Conservation (phyloP, 2,113 vertebrate genomes). For the Dasyornis broadbenti region DNA sequence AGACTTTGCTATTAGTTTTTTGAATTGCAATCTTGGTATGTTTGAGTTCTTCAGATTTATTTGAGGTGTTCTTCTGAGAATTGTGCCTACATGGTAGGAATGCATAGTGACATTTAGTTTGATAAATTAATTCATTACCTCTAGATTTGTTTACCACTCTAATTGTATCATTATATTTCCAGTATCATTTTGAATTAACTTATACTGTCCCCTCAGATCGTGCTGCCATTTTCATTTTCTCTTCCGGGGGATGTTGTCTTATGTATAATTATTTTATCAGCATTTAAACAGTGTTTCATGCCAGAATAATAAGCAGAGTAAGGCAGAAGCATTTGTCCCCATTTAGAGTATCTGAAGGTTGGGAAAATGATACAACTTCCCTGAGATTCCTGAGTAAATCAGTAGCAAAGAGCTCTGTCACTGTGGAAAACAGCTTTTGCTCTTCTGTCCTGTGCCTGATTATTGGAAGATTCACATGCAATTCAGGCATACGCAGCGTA, state of each 20-base stretch:
- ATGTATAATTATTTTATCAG: conserved; percentile 4
- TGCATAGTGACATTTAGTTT: conserved; percentile 3
- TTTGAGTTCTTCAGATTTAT: neutral
- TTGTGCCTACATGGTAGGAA: neutral
- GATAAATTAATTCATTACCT: conserved; percentile 14
- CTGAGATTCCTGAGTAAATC: neutral
- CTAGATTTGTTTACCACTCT: conserved; percentile 16
- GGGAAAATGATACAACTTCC: neutral
- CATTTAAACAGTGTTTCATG: neutral
- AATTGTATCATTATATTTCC: conserved; percentile 9
- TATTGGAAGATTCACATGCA: neutral
- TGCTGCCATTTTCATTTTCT: conserved; percentile 13
- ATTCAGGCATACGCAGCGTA: neutral
- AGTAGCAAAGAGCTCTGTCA: neutral
- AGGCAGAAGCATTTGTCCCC: neutral
- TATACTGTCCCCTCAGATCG: neutral
- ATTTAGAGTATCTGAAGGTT: neutral
- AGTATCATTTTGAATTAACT: neutral
- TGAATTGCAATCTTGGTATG: neutral
- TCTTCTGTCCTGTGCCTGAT: neutral
- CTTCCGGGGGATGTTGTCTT: neutral
- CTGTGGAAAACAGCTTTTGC: neutral
- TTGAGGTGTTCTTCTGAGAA: neutral
- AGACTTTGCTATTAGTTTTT: neutral
- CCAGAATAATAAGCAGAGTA: neutral